Evolutionary conservation across 2,888 invertebrate genomes (phyloP).

Genomic region (Callosobruchus maculatus): DNA sequence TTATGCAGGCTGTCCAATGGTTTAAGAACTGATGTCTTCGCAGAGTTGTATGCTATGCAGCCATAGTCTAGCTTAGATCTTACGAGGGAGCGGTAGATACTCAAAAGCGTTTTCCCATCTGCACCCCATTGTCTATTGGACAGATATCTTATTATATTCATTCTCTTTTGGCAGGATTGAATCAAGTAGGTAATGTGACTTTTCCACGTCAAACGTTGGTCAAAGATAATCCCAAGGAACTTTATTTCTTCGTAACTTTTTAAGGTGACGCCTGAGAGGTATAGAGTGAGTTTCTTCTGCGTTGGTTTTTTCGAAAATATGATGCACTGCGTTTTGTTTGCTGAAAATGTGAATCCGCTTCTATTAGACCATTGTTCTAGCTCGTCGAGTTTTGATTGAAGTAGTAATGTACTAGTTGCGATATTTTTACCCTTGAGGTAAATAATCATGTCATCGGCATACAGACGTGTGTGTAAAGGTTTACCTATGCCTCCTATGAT

Average conservation of each 20-base stretch:
- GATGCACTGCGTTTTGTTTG: background rate
- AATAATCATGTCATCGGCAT: constrained; percentile 4
- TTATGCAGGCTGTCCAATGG: background rate
- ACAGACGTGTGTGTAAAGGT: constrained; percentile 2
- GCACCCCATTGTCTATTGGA: constrained; percentile 2
- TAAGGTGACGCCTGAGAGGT: background rate
- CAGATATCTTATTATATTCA: background rate
- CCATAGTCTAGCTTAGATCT: background rate
- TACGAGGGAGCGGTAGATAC: background rate
- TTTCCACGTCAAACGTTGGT: background rate
- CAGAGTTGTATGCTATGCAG: background rate
- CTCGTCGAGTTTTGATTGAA: background rate
- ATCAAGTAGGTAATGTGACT: background rate
- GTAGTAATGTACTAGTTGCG: background rate
- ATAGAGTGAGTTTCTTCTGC: background rate
- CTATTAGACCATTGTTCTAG: background rate
- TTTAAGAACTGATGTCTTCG: background rate
- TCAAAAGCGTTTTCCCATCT: background rate
- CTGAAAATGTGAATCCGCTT: background rate
- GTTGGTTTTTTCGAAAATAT: background rate
- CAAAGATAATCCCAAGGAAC: background rate
- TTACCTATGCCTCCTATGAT: background rate
- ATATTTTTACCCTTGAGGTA: background rate
- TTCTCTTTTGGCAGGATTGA: constrained; percentile 1
- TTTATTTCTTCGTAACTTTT: background rate